Percentiles rank a stretch among this genome's conserved stretches.
Conservation (phyloP, 1,140 invertebrate species). For the Eumeta japonica region DNA sequence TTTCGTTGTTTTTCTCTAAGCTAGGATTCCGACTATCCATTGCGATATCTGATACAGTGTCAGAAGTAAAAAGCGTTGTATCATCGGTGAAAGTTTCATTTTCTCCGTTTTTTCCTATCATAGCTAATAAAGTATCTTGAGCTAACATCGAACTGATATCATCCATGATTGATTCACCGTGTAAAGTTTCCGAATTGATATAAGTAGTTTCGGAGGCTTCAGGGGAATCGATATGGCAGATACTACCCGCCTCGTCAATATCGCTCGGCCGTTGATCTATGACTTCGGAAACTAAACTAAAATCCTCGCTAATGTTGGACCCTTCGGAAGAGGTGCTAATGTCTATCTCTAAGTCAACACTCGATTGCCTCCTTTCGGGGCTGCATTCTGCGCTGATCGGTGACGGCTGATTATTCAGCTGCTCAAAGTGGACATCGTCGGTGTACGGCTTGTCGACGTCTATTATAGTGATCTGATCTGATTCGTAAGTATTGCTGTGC, state of each 20-base stretch:
- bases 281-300: constrained; percentile 65
- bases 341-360: constrained; percentile 44
- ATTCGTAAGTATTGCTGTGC: constrained; percentile 57
- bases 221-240: constrained; percentile 78
- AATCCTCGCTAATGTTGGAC: constrained; percentile 68
- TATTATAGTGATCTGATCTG: constrained; percentile 63
- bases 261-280: constrained; percentile 59
- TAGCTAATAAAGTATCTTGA: constrained; percentile 64
- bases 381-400: constrained; percentile 36
- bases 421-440: constrained; percentile 42
- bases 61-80: constrained; percentile 64
- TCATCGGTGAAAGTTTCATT: constrained; percentile 67
- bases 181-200: constrained; percentile 65
- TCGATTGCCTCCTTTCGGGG: constrained; percentile 40
- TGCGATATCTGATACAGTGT: constrained; percentile 54
- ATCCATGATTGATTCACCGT: constrained; percentile 73
- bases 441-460: constrained; percentile 59
- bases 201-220: constrained; percentile 72
- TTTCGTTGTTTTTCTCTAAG: constrained; percentile 43
- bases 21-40: constrained; percentile 54
- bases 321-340: constrained; percentile 60
- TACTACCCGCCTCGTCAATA: constrained; percentile 58
- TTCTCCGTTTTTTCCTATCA: constrained; percentile 64
- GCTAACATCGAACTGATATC: constrained; percentile 73
- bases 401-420: constrained; percentile 26